Percentiles rank a stretch among this genome's conserved stretches.
Evolutionary conservation across 2,113 vertebrate species (phyloP).

Genomic region (Heloderma charlesbogerti): DNA sequence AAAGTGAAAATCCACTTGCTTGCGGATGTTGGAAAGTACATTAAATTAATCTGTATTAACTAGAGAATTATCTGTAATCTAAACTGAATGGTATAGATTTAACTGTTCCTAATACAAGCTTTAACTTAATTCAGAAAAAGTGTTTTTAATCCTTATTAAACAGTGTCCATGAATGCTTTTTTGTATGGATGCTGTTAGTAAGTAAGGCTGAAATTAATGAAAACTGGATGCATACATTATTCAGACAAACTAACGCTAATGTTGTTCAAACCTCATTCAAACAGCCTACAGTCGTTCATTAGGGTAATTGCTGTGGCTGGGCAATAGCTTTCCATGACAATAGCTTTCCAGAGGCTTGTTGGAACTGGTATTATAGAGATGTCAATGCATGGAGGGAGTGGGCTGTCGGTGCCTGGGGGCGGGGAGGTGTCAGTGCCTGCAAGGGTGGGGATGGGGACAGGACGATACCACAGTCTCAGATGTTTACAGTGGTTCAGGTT

Average conservation of each 20-base stretch:
- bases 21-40: neutral
- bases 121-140: conserved; percentile 13
- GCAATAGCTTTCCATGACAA: neutral
- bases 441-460: too few species aligned
- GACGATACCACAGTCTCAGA: neutral
- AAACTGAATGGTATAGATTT: conserved; percentile 16
- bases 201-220: conserved; percentile 27
- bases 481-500: neutral
- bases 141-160: conserved; percentile 8
- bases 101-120: conserved; percentile 7
- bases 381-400: neutral
- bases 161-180: neutral
- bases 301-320: conserved; percentile 27
- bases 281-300: conserved; percentile 25
- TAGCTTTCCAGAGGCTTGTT: neutral
- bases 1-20: conserved; percentile 6
- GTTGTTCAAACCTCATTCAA: conserved; percentile 39
- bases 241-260: conserved; percentile 26
- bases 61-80: conserved; percentile 16
- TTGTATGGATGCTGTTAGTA: neutral
- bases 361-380: neutral
- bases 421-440: too few species aligned
- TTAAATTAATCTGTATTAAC: conserved; percentile 36
- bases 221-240: conserved; percentile 8
- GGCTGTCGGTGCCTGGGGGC: too few species aligned